phyloP scores from a whole-genome alignment of 2,888 invertebrate genomes.

The Beris chalybata region DNA sequence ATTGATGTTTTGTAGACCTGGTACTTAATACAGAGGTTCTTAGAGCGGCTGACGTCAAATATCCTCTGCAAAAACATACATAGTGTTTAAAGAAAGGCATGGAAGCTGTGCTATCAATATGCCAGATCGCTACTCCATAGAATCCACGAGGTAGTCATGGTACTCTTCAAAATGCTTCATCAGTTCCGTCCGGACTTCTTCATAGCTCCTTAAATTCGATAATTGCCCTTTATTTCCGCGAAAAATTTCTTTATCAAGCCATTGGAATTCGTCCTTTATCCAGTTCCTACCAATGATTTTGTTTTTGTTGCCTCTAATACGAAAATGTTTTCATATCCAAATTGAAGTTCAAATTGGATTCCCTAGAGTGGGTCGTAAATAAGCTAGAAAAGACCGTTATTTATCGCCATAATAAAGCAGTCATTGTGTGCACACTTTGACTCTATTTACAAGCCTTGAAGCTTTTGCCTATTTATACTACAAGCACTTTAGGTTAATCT shows the following conservation, averaged over 20 bases:
- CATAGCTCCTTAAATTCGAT: too few species aligned
- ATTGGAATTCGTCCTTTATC: neutral
- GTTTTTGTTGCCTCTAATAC: constrained; percentile 1
- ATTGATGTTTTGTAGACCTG: too few species aligned
- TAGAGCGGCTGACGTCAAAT: too few species aligned
- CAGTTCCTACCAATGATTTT: neutral
- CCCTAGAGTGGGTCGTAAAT: constrained; percentile 29
- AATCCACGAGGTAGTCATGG: too few species aligned
- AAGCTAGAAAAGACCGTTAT: constrained; percentile 27
- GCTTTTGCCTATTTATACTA: constrained; percentile 18
- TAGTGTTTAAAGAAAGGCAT: too few species aligned
- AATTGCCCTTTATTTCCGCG: neutral
- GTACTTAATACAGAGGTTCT: too few species aligned
- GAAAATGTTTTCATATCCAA: constrained; percentile 30
- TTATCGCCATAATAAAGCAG: constrained; percentile 26
- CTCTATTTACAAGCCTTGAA: neutral
- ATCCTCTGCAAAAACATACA: too few species aligned
- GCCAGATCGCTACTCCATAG: too few species aligned
- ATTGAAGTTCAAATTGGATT: constrained; percentile 28
- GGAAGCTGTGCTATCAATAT: too few species aligned
- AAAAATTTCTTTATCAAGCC: neutral
- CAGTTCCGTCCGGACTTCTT: too few species aligned
- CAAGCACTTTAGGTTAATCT: constrained; percentile 19
- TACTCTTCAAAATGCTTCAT: too few species aligned
- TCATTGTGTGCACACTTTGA: constrained; percentile 24